A percentile compares a stretch with the other conserved stretches of the same genome.
These are phyloP conservation scores for Sarcophilus harrisii DNA, from an alignment of 2,797 vertebrate genomes.

Conservation along the genomic window DNA sequence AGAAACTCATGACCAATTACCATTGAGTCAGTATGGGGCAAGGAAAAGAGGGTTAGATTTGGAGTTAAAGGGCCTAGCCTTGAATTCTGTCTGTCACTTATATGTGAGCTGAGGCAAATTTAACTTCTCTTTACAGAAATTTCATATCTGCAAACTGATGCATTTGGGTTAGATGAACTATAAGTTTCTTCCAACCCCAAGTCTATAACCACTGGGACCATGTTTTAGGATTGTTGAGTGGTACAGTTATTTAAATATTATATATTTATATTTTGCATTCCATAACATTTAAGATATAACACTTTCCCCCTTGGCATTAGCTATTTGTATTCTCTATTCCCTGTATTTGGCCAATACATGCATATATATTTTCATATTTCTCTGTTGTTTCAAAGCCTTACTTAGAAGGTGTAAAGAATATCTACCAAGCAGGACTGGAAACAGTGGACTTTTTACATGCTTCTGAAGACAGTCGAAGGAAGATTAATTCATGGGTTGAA, in stretches of 20 bases:
- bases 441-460: constrained; percentile 58
- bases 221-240: not conserved
- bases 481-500: constrained; percentile 80
- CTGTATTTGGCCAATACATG: not conserved
- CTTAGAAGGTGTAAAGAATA: constrained; percentile 34
- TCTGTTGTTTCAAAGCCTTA: constrained; percentile 46
- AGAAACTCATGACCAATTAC: not conserved
- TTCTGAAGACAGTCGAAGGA: constrained; percentile 62
- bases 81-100: not conserved
- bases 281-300: not conserved
- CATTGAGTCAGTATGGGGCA: not conserved
- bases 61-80: not conserved
- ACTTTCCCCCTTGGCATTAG: not conserved
- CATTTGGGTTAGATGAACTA: not conserved
- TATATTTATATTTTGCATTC: not conserved
- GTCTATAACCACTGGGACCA: not conserved
- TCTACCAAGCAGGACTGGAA: constrained; percentile 66
- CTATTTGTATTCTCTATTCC: not conserved
- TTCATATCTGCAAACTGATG: not conserved
- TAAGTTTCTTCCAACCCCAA: not conserved
- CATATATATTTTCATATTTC: not conserved
- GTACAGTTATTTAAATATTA: not conserved
- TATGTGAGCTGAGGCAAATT: not conserved
- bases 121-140: not conserved
- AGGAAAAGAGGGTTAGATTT: not conserved